Percentiles rank a stretch among this genome's conserved stretches.
Conservation (phyloP, 2,888 invertebrate genomes). For the Metopia argyrocephala region DNA sequence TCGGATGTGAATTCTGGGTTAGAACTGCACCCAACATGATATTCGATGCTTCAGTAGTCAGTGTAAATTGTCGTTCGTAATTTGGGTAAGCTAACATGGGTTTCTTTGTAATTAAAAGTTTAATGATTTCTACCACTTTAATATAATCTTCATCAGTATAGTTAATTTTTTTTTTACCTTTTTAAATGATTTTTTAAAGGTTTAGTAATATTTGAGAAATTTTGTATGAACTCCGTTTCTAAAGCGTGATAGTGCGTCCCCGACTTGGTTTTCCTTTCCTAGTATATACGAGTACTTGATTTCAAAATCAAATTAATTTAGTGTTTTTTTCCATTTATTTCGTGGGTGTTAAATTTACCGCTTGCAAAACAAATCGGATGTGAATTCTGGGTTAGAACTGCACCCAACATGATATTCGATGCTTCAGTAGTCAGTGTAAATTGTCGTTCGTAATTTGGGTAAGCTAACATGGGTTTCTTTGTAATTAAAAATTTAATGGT, state of each 20-base stretch:
- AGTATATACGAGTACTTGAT: constrained; percentile 37
- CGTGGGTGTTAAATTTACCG: neutral
- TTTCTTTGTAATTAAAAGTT: neutral
- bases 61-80: constrained; percentile 13
- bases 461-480: neutral
- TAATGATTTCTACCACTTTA: neutral
- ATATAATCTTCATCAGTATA: constrained; percentile 12
- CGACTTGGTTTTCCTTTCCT: constrained; percentile 18
- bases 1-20: constrained; percentile 10
- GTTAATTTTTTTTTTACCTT: constrained; percentile 12
- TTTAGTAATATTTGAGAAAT: constrained; percentile 58
- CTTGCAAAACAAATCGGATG: neutral
- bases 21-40: constrained; percentile 8
- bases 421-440: constrained; percentile 9
- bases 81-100: neutral
- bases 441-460: constrained; percentile 13
- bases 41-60: constrained; percentile 8
- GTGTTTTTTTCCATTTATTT: constrained; percentile 43
- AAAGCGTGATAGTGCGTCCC: constrained; percentile 67
- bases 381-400: neutral
- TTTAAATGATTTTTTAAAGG: constrained; percentile 18
- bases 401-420: neutral
- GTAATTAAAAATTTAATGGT: neutral
- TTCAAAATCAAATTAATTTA: constrained; percentile 40
- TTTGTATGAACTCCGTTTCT: constrained; percentile 65